Evolutionary conservation across 2,888 invertebrate genomes (phyloP).

Genomic region (Hololepta plana): DNA sequence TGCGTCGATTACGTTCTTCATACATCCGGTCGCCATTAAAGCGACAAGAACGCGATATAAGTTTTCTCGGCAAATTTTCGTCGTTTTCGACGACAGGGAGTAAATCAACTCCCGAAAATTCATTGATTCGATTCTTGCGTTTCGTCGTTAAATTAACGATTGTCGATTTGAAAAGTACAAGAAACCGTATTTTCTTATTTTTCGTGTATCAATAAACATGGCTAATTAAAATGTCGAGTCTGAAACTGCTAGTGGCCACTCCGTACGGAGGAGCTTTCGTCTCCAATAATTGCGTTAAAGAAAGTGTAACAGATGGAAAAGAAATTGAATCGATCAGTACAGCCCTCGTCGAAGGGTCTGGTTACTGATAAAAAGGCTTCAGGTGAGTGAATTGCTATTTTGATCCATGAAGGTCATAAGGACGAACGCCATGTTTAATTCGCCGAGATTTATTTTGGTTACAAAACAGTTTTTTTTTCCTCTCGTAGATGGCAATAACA

Average conservation of each 20-base stretch:
- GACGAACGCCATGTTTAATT: too few species aligned
- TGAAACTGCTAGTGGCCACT: constrained; percentile 48
- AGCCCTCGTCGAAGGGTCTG: constrained; percentile 49
- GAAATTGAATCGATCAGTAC: constrained; percentile 50
- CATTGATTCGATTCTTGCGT: too few species aligned
- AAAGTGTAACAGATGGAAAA: constrained; percentile 46
- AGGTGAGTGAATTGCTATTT: too few species aligned
- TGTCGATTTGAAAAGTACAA: too few species aligned
- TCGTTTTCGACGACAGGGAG: too few species aligned
- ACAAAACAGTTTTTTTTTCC: constrained; percentile 13
- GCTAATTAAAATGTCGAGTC: constrained; percentile 67
- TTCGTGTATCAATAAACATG: constrained; percentile 47
- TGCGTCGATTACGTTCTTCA: too few species aligned
- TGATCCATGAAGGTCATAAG: constrained; percentile 7
- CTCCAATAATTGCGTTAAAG: constrained; percentile 29
- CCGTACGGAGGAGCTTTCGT: constrained; percentile 52
- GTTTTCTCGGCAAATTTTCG: too few species aligned
- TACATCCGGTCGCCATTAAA: too few species aligned
- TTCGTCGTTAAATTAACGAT: too few species aligned
- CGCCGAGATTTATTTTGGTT: too few species aligned
- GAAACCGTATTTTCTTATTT: constrained; percentile 39
- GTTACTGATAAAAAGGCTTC: constrained; percentile 55
- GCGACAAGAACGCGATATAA: too few species aligned
- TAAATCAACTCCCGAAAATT: too few species aligned
- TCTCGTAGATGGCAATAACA: constrained; percentile 26